Evolutionary conservation across 2,888 invertebrate genomes (phyloP).

Genomic region (Stenotaenia linearis): DNA sequence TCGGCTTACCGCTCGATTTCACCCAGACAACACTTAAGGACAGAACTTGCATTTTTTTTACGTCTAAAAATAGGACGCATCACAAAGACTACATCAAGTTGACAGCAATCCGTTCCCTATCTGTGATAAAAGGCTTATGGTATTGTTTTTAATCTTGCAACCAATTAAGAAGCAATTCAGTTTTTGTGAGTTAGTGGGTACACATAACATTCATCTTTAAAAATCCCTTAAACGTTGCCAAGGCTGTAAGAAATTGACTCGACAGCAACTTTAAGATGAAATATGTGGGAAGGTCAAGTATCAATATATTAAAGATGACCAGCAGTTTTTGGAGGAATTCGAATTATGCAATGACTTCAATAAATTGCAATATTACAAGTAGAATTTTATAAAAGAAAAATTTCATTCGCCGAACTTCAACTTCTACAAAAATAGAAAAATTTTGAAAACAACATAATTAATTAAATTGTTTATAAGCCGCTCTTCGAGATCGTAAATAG

Average conservation of each 20-base stretch:
- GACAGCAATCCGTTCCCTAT: too few relatives aligned
- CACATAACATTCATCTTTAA: neutral
- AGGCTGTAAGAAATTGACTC: neutral
- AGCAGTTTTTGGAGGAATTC: neutral
- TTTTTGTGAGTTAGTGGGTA: too few relatives aligned
- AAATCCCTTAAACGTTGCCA: neutral
- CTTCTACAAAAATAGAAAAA: too few relatives aligned
- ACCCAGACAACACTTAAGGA: neutral
- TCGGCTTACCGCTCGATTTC: neutral
- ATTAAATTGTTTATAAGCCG: too few relatives aligned
- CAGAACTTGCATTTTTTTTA: neutral
- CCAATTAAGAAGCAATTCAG: neutral
- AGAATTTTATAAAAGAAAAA: neutral
- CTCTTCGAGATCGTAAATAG: too few relatives aligned
- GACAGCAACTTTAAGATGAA: neutral
- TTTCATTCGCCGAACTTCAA: too few relatives aligned
- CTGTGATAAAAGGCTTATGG: too few relatives aligned
- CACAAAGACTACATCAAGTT: neutral
- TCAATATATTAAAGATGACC: neutral
- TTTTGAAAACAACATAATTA: too few relatives aligned
- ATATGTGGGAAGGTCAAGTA: neutral
- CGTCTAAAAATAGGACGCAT: neutral
- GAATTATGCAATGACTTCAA: neutral
- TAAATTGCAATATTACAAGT: neutral
- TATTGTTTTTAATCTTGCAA: neutral